Evolutionary conservation across 2,113 vertebrate species (phyloP).

Genomic region (Tapirus terrestris): DNA sequence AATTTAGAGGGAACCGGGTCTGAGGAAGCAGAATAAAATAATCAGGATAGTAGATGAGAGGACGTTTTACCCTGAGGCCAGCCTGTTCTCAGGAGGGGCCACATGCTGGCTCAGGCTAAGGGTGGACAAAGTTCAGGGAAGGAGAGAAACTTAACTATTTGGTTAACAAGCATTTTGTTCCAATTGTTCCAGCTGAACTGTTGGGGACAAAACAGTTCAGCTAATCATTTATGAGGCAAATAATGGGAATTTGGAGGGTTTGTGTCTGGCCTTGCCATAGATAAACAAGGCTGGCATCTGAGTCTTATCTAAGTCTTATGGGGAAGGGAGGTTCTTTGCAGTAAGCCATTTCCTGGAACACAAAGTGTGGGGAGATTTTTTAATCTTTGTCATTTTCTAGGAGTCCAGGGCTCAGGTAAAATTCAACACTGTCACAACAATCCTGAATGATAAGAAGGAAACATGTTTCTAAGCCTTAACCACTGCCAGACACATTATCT

Average conservation of each 20-base stretch:
- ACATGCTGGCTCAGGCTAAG: neutral
- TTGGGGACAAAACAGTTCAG: neutral
- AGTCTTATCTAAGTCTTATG: neutral
- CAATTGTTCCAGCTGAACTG: neutral
- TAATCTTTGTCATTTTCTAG: neutral
- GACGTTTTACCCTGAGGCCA: neutral
- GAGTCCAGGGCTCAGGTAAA: neutral
- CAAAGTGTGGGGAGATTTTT: neutral
- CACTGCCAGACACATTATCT: neutral
- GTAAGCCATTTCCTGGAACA: neutral
- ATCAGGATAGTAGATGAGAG: neutral
- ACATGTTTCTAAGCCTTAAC: neutral
- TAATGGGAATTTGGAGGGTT: neutral
- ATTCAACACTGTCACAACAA: neutral
- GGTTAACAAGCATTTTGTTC: neutral
- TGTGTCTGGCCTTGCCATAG: neutral
- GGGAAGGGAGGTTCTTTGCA: neutral
- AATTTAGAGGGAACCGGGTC: neutral
- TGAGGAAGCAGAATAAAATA: neutral
- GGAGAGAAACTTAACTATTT: neutral
- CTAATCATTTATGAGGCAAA: neutral
- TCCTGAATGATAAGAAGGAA: neutral
- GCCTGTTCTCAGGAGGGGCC: too few relatives aligned
- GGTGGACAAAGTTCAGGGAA: neutral
- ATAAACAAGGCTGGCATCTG: neutral